Evolutionary conservation across 2,888 invertebrate genomes (phyloP), one percentile per base, ranked within the genome.

Genomic region (Epiblema foenella): DNA sequence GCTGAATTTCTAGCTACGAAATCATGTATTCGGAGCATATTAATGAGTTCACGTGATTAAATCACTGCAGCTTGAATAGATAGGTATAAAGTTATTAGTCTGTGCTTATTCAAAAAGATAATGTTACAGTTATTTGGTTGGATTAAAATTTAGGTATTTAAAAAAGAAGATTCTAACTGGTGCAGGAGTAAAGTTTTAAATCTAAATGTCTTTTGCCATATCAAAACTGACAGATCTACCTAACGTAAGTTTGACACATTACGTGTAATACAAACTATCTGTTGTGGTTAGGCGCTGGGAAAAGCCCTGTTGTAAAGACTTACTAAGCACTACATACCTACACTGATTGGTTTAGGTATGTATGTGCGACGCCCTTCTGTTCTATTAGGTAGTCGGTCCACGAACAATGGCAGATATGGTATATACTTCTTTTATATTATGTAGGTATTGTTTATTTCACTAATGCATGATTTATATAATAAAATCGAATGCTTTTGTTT

Each of bases 21-120:
- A 64, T 54, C 52, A 39, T 52, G 52, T 24, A 64, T 64, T 39
- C 64, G 54, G 51, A 39, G 37, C 52, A 39, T 64, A 54, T 64
- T 64, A 64, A 64, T 54, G 64, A 54, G 20, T 20, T 18, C 12
- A 18, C n/a, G 20, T 54, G 52, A 64, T 64, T 54, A 39, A 54
- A 64, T 39, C 54, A 54, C 20, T 39, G 17, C 24, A 37, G 11
- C 18, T 10, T 9, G 33, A 37, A 51, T 17, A 18, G 7, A 33
- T 24, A n/a, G n/a, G n/a, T n/a, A n/a, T 8, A 5, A 37, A 37
- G 5, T 29, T 20, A n/a, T 20, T 54, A 39, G 52, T 54, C 37
- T 33, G n/a, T 51, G 8, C 17, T 37, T 33, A 0, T 20, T 54
- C 11, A 20, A 33, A n/a, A 37, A 15, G n/a, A 7, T n/a, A 46